Conservation (phyloP, 2,888 invertebrate species). For the Serrognathus titanus region DNA sequence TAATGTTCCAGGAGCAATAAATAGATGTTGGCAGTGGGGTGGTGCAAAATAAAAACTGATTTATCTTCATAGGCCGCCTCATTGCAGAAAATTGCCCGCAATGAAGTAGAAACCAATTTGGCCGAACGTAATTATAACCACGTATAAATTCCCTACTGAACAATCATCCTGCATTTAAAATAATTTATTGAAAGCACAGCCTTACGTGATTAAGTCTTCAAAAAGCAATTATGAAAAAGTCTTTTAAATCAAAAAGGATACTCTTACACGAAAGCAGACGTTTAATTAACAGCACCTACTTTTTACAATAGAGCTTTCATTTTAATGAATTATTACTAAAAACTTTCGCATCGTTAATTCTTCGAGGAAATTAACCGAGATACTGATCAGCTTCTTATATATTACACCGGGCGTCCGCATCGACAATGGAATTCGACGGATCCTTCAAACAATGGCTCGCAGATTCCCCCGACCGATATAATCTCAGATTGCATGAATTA, state of each 20-base stretch:
- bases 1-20: too few species aligned
- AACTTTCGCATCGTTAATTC: constrained; percentile 3
- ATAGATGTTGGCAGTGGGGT: too few species aligned
- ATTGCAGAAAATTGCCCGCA: too few species aligned
- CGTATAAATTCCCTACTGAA: too few species aligned
- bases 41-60: too few species aligned
- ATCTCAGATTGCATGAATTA: constrained; percentile 39
- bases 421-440: constrained; percentile 45
- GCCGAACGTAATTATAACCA: too few species aligned
- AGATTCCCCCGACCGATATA: constrained; percentile 39
- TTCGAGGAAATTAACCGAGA: constrained; percentile 2
- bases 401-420: constrained; percentile 18
- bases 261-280: background rate
- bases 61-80: too few species aligned
- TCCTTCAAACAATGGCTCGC: constrained; percentile 34
- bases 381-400: constrained; percentile 2
- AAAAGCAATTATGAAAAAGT: constrained; percentile 10
- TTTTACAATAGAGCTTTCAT: constrained; percentile 4
- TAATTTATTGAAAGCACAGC: constrained; percentile 6
- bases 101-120: too few species aligned
- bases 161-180: background rate
- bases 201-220: constrained; percentile 14
- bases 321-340: constrained; percentile 4
- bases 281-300: constrained; percentile 4
- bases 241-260: constrained; percentile 7